These are phyloP conservation scores for Julus scandinavius DNA, from an alignment of 2,888 invertebrate genomes.

Conservation along the genomic window DNA sequence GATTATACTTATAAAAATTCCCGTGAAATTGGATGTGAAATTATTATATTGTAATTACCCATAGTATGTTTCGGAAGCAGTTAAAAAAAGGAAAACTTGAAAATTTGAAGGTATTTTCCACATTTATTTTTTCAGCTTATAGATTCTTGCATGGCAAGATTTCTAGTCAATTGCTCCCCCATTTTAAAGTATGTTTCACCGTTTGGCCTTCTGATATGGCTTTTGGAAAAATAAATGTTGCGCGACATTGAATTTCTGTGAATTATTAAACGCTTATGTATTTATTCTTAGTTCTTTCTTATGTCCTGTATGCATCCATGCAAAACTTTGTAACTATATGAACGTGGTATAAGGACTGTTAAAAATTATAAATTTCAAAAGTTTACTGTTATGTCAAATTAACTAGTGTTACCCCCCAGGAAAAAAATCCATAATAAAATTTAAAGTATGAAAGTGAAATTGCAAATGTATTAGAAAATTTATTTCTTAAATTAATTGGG, in stretches of 20 bases:
- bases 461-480: too few relatives aligned
- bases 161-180: neutral
- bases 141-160: constrained; percentile 33
- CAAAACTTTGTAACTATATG: neutral
- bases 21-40: neutral
- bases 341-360: constrained; percentile 25
- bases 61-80: neutral
- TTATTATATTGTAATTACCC: neutral
- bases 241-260: neutral
- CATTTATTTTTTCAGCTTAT: neutral
- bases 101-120: neutral
- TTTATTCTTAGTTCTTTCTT: neutral
- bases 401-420: neutral
- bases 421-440: too few relatives aligned
- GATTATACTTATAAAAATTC: neutral
- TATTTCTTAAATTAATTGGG: too few relatives aligned
- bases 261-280: neutral
- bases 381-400: constrained; percentile 10
- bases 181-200: neutral
- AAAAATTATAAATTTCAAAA: neutral
- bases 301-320: constrained; percentile 3
- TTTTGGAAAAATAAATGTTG: neutral
- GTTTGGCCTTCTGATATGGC: neutral
- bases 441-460: too few relatives aligned
- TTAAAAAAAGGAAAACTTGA: neutral